Conservation (phyloP, 2,797 vertebrate genomes). For the Spheniscus humboldti region DNA sequence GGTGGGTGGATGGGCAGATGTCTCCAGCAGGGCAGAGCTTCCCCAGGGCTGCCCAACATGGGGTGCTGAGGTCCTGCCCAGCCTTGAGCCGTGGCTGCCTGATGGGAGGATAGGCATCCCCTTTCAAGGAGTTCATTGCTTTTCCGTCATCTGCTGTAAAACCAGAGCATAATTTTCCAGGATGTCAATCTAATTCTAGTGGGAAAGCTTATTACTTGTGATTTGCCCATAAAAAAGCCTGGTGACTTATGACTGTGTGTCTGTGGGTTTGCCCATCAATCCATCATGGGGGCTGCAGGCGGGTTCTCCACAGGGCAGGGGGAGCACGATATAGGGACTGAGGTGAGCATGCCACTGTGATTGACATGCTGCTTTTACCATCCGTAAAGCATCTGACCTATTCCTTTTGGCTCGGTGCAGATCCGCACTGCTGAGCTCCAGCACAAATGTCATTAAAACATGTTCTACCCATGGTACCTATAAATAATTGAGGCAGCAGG, state of each 20-base stretch:
- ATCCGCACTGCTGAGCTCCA: background rate
- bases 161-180: conserved; percentile 47
- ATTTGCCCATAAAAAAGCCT: conserved; percentile 38
- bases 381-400: conserved; percentile 10
- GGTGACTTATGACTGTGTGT: background rate
- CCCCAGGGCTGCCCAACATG: background rate
- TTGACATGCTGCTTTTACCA: background rate
- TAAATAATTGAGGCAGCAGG: conserved; percentile 58
- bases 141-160: background rate
- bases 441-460: conserved; percentile 43
- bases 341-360: background rate
- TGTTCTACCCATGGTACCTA: conserved; percentile 51
- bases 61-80: background rate
- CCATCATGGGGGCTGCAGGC: background rate
- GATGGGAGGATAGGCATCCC: background rate
- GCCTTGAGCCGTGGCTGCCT: background rate
- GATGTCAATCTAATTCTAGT: conserved; percentile 56
- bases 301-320: background rate
- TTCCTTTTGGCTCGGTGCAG: conserved; percentile 1
- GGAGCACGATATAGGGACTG: background rate
- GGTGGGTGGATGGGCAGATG: background rate
- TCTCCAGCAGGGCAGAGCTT: background rate
- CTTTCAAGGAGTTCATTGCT: background rate
- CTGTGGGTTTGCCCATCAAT: conserved; percentile 6
- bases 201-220: conserved; percentile 57